These are phyloP conservation scores for Apistogramma diplotaenia DNA, from an alignment of 2,113 vertebrate genomes.

Conservation along the genomic window DNA sequence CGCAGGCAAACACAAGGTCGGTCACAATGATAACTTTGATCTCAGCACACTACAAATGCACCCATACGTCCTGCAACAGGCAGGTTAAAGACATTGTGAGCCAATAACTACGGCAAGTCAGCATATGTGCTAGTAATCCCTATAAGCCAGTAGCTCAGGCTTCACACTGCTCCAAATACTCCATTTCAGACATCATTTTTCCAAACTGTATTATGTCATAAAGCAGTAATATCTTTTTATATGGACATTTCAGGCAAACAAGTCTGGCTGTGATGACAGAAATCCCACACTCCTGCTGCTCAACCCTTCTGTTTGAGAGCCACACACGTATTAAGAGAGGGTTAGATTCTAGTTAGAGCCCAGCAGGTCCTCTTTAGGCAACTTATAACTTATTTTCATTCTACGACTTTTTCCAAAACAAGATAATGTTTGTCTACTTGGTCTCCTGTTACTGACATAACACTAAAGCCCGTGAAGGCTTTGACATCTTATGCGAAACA, in stretches of 20 bases:
- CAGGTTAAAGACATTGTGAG: not conserved
- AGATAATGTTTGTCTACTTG: not conserved
- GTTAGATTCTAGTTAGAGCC: not conserved
- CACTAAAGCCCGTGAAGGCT: not conserved
- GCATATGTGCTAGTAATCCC: not conserved
- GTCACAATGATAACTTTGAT: not conserved
- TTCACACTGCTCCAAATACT: not conserved
- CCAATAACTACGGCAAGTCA: not conserved
- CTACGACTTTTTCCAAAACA: not conserved
- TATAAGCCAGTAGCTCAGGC: not conserved
- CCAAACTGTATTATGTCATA: not conserved
- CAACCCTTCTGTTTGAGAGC: not conserved
- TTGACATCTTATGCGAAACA: too few relatives aligned
- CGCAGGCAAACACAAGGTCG: too few relatives aligned
- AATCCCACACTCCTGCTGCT: not conserved
- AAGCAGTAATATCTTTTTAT: not conserved
- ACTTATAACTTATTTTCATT: not conserved
- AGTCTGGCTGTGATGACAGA: not conserved
- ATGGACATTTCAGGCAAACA: not conserved
- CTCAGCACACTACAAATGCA: not conserved
- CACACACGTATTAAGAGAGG: not conserved
- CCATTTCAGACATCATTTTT: not conserved
- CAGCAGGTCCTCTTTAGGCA: not conserved
- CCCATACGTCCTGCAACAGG: not conserved
- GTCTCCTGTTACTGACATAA: not conserved